Evolutionary conservation across 2,888 invertebrate species (phyloP).

Genomic region (Dicyrtoma fusca): DNA sequence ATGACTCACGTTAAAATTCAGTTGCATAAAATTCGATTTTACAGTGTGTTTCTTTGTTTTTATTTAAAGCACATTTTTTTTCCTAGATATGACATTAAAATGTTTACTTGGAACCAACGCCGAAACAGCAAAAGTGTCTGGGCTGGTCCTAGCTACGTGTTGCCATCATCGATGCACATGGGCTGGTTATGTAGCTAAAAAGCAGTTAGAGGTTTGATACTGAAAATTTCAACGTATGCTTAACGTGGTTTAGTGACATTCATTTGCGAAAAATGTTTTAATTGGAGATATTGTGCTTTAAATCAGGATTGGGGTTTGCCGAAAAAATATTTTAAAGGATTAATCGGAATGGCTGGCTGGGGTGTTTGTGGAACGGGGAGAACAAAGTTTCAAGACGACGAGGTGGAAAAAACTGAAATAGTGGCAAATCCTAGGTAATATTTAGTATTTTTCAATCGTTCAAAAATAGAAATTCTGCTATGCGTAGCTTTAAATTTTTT

Average conservation of each 20-base stretch:
- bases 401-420: constrained; percentile 4
- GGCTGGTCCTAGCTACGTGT: constrained; percentile 79
- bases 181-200: constrained; percentile 70
- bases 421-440: constrained; percentile 24
- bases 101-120: constrained; percentile 65
- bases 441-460: not conserved
- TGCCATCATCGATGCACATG: constrained; percentile 87
- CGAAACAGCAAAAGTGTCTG: constrained; percentile 60
- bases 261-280: not conserved
- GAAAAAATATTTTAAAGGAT: constrained; percentile 70
- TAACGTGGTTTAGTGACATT: not conserved
- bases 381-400: constrained; percentile 20
- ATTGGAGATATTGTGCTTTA: constrained; percentile 10
- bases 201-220: constrained; percentile 62
- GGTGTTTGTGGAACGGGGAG: constrained; percentile 72
- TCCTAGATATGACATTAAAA: constrained; percentile 72
- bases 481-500: no score
- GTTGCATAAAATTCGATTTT: not conserved
- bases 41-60: constrained; percentile 14
- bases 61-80: constrained; percentile 33
- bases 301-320: constrained; percentile 65
- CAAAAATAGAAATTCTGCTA: no score
- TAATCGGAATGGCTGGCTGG: constrained; percentile 85
- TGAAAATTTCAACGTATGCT: no score
- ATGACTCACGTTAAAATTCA: no score